Conservation (phyloP, 2,113 vertebrate genomes). For the Neodon shergylaensis region DNA sequence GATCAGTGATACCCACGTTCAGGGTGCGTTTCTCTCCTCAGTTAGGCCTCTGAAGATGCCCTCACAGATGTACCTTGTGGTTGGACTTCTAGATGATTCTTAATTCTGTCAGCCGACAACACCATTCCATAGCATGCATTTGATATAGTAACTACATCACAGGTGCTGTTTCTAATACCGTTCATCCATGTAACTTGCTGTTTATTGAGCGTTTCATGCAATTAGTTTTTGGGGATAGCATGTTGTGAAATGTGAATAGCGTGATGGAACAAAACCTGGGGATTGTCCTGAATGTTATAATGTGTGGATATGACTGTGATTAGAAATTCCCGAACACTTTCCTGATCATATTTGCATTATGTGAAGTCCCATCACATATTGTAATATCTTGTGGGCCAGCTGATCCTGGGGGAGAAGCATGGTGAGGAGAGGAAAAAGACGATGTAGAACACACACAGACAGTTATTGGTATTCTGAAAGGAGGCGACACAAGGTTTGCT, state of each 20-base stretch:
- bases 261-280: not conserved
- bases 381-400: not conserved
- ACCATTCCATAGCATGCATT: no score
- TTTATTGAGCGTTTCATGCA: slow-evolving; percentile 23
- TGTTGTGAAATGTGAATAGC: not conserved
- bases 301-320: not conserved
- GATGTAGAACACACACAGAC: not conserved
- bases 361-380: not conserved
- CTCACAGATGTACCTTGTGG: not conserved
- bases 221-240: slow-evolving; percentile 10
- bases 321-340: not conserved
- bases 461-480: not conserved
- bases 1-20: not conserved
- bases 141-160: not conserved
- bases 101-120: not conserved
- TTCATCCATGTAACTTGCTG: slow-evolving; percentile 9
- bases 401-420: not conserved
- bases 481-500: not conserved
- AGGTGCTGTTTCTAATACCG: not conserved
- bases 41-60: not conserved
- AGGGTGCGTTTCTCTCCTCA: not conserved
- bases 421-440: not conserved
- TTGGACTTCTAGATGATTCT: not conserved
- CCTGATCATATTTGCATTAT: not conserved
- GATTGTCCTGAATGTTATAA: not conserved